Evolutionary conservation across 1,140 invertebrate species (phyloP), one percentile per base, ranked within the genome.

Genomic region (Bicyclus anynana): DNA sequence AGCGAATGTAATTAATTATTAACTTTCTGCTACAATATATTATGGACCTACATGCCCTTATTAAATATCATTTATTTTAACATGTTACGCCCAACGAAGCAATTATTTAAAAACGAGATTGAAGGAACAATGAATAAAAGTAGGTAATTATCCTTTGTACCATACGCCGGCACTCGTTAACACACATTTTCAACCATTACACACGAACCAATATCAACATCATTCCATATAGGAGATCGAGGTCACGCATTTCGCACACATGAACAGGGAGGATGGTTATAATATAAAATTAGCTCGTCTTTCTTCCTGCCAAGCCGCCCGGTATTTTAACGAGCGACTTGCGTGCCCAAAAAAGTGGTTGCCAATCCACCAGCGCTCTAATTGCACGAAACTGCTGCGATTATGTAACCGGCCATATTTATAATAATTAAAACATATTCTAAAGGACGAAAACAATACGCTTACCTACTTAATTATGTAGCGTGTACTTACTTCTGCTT

Each of bases 311-410:
- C 64, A 57, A 47, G 66, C 67, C 65, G 69, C 64, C 62, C 40
- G 83, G 77, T 74, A 83, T 86, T 83, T 86, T 86, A 84, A 86
- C 77, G 78, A 86, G 81, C 72, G 27, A 47, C 57, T 65, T 67
- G 65, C 72, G 57, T 73, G 60, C 50, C 62, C 65, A 73, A 80
- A 81, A 46, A 80, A 80, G 75, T 63, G 51, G 50, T 63, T 67
- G 61, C 67, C 64, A 69, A 59, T 66, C 56, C 62, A 70, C 53
- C 58, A 66, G 50, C 61, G 66, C 72, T 73, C 74, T 80, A 79
- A 84, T 84, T 84, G 69, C 72, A 67, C 55, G 67, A 73, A 77
- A 65, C 62, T 53, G 58, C 44, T 59, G 55, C 20, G 51, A 55
- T 56, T 62, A 16, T 65, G 33, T 35, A 57, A 56, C 52, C 53